These are phyloP conservation scores for Corydoras sp. DNA, from an alignment of 2,113 vertebrate species.

Conservation along the genomic window DNA sequence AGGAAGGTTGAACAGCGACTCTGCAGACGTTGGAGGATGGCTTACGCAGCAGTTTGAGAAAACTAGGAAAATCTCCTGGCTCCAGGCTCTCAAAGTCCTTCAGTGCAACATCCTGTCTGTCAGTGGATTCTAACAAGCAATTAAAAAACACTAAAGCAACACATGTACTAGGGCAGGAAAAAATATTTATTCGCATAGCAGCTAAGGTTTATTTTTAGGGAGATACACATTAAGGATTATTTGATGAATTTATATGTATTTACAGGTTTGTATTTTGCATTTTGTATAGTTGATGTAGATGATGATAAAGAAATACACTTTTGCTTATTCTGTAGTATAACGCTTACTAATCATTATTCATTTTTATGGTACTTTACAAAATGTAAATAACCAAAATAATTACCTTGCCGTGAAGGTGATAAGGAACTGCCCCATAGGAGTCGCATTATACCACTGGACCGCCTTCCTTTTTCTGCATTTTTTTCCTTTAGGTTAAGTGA, in stretches of 20 bases:
- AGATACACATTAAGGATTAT: neutral
- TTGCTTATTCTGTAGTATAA: too few relatives aligned
- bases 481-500: constrained; percentile 65
- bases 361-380: too few relatives aligned
- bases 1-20: constrained; percentile 68
- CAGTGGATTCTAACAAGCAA: constrained; percentile 52
- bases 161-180: too few relatives aligned
- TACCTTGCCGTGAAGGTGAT: constrained; percentile 39
- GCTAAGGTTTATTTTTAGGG: too few relatives aligned
- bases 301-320: too few relatives aligned
- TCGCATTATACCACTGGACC: constrained; percentile 61
- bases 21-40: constrained; percentile 64
- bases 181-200: too few relatives aligned
- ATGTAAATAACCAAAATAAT: too few relatives aligned
- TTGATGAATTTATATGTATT: too few relatives aligned
- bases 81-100: constrained; percentile 60
- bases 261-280: too few relatives aligned
- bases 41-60: constrained; percentile 66
- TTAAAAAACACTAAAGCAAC: neutral
- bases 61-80: constrained; percentile 67
- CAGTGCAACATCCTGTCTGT: constrained; percentile 44
- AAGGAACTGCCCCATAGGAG: constrained; percentile 65
- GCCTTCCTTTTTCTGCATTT: constrained; percentile 60
- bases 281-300: too few relatives aligned
- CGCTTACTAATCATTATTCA: too few relatives aligned